Conservation (phyloP, 2,113 vertebrate species). For the Myxocyprinus asiaticus region DNA sequence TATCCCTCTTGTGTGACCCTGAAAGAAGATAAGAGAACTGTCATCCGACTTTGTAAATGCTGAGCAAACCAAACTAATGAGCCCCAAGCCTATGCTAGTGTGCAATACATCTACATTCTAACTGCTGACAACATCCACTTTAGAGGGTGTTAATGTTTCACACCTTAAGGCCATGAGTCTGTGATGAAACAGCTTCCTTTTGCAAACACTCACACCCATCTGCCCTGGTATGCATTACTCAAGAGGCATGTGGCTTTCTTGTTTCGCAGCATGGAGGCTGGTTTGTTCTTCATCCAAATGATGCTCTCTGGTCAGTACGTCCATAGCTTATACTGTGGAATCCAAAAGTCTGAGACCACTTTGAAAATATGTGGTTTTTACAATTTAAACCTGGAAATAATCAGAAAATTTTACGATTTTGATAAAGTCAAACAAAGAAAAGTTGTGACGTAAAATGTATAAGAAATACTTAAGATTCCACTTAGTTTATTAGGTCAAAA, state of each 20-base stretch:
- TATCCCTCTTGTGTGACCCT: conserved; percentile 18
- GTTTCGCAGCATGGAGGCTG: neutral
- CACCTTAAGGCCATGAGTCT: conserved; percentile 62
- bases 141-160: conserved; percentile 66
- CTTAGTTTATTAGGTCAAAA: too few species aligned
- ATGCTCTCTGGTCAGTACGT: too few species aligned
- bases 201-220: conserved; percentile 62
- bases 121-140: conserved; percentile 42
- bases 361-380: too few species aligned
- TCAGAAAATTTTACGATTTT: too few species aligned
- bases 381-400: too few species aligned
- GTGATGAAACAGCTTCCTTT: conserved; percentile 63
- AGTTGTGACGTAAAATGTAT: too few species aligned
- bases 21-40: conserved; percentile 20
- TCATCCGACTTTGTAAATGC: conserved; percentile 2
- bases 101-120: conserved; percentile 51
- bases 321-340: too few species aligned
- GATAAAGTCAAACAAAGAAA: too few species aligned
- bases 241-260: conserved; percentile 31
- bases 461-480: too few species aligned
- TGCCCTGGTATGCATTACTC: conserved; percentile 52
- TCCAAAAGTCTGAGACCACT: too few species aligned
- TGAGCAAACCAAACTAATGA: conserved; percentile 37
- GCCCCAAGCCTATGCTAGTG: neutral
- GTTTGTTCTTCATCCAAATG: too few species aligned